Evolutionary conservation across 2,113 vertebrate species (phyloP).

Genomic region (Cranoglanis bouderius): DNA sequence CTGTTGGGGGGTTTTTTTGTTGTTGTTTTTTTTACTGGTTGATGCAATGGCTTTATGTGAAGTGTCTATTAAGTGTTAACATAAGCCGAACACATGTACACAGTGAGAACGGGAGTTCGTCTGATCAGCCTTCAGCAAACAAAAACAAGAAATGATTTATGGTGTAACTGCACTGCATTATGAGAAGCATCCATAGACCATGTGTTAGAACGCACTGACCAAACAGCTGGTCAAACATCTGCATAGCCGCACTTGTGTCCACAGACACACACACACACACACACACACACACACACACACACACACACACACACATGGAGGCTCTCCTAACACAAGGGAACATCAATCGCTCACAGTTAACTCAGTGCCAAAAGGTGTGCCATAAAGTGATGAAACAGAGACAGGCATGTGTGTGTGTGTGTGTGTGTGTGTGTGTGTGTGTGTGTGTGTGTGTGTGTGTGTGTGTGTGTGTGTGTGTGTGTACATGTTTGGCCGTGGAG

Average conservation of each 20-base stretch:
- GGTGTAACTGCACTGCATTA: constrained; percentile 25
- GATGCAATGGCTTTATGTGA: constrained; percentile 12
- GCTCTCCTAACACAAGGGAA: constrained; percentile 63
- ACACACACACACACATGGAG: constrained; percentile 35
- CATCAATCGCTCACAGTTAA: constrained; percentile 73
- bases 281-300: constrained; percentile 45
- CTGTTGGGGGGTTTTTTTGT: not conserved
- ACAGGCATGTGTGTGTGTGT: constrained; percentile 44
- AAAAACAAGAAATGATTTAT: constrained; percentile 45
- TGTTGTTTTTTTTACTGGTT: constrained; percentile 11
- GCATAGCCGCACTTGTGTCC: not conserved
- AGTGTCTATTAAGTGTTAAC: constrained; percentile 29
- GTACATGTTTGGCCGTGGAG: constrained; percentile 42
- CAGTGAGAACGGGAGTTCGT: not conserved
- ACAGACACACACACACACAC: not conserved
- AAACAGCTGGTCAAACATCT: constrained; percentile 32
- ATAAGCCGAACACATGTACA: constrained; percentile 25
- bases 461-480: constrained; percentile 45
- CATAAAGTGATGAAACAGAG: constrained; percentile 69
- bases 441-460: constrained; percentile 39
- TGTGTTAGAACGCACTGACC: constrained; percentile 9
- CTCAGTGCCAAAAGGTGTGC: constrained; percentile 59
- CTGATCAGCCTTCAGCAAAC: constrained; percentile 24
- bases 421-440: constrained; percentile 49
- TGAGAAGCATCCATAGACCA: constrained; percentile 33